A percentile compares a stretch with the other conserved stretches of the same genome.
Conservation (phyloP, 92 coral and sea anemone genomes). For the Bergia puertoricense region DNA sequence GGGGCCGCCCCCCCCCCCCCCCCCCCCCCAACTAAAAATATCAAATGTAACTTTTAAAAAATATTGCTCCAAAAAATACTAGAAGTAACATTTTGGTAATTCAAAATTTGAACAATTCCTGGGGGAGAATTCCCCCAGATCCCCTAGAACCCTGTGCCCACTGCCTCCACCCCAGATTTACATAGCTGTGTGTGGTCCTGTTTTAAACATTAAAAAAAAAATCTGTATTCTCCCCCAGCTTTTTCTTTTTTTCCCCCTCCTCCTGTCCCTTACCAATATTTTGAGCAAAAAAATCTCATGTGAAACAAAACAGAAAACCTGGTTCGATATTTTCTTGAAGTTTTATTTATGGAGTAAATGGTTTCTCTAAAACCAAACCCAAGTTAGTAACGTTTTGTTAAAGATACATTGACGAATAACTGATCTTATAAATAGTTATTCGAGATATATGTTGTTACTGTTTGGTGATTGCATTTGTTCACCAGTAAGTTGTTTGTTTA, state of each 20-base stretch:
- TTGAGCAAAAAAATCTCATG: neutral
- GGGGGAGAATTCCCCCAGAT: too few species aligned
- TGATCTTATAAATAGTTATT: neutral
- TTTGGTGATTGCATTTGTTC: conserved; percentile 18
- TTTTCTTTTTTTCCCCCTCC: neutral
- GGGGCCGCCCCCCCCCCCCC: too few species aligned
- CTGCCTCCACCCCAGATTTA: too few species aligned
- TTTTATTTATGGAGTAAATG: neutral
- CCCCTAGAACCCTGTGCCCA: too few species aligned
- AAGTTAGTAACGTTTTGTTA: neutral
- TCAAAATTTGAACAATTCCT: too few species aligned
- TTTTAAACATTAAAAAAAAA: neutral
- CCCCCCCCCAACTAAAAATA: too few species aligned
- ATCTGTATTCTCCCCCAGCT: neutral
- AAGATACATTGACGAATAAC: too few species aligned
- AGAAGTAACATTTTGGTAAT: too few species aligned
- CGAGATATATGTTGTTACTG: neutral
- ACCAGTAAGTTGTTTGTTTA: neutral
- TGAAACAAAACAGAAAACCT: conserved; percentile 8
- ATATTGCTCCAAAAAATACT: too few species aligned
- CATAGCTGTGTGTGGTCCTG: neutral
- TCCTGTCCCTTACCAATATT: neutral
- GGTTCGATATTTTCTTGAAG: conserved; percentile 5
- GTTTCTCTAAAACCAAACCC: conserved; percentile 12
- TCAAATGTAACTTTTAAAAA: too few species aligned